A percentile compares a stretch with the other conserved stretches of the same genome.
These are phyloP conservation scores for Spilarctia lutea DNA, from an alignment of 2,888 invertebrate genomes.

Conservation along the genomic window DNA sequence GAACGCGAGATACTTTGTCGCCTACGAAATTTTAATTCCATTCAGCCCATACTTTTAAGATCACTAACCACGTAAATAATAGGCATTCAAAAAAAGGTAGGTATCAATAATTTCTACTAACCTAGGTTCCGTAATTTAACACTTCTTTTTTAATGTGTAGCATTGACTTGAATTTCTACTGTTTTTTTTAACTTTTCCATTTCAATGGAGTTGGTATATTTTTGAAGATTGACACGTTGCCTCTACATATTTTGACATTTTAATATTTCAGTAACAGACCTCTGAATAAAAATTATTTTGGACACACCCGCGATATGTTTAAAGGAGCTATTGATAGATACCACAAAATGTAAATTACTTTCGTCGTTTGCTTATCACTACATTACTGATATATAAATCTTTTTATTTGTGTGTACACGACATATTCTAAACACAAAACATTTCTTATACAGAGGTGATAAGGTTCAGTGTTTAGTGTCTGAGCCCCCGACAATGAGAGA, in stretches of 20 bases:
- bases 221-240: too few relatives aligned
- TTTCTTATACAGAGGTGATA: background rate
- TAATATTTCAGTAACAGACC: background rate
- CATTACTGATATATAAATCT: slow-evolving; percentile 1
- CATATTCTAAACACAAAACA: background rate
- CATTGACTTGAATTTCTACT: too few relatives aligned
- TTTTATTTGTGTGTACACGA: background rate
- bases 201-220: too few relatives aligned
- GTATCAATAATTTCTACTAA: too few relatives aligned
- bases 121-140: too few relatives aligned
- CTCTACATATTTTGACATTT: background rate
- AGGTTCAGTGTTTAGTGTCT: background rate
- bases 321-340: background rate
- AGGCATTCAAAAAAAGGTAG: too few relatives aligned
- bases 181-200: too few relatives aligned
- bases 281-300: background rate
- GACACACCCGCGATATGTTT: background rate
- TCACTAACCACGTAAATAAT: too few relatives aligned
- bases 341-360: background rate
- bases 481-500: background rate
- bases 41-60: too few relatives aligned
- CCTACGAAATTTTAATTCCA: background rate
- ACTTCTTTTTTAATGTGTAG: too few relatives aligned
- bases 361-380: slow-evolving; percentile 2
- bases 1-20: too few relatives aligned